Conservation (phyloP, 2,113 vertebrate species). For the Oostethus manadensis region DNA sequence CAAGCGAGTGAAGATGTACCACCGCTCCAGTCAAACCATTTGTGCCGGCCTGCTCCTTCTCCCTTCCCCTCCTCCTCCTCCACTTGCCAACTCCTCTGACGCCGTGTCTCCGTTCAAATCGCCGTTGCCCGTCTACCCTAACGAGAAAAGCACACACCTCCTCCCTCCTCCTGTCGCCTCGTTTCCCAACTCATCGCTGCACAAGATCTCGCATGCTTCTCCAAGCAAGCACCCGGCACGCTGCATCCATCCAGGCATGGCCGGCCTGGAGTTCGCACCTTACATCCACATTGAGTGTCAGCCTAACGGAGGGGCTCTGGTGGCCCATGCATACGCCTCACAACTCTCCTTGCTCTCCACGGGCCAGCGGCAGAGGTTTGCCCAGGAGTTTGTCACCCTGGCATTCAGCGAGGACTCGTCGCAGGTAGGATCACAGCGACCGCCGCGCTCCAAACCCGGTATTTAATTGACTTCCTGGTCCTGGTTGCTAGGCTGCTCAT, state of each 20-base stretch:
- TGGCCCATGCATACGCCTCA: constrained; percentile 89
- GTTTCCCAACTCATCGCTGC: constrained; percentile 19
- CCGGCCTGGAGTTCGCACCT: constrained; percentile 83
- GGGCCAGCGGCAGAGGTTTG: constrained; percentile 89
- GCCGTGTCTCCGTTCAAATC: constrained; percentile 70
- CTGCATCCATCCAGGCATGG: constrained; percentile 70
- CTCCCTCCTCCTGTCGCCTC: constrained; percentile 16
- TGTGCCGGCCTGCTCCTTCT: constrained; percentile 82
- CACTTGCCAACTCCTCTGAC: constrained; percentile 27
- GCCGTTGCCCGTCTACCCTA: constrained; percentile 66
- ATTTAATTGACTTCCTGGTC: not conserved
- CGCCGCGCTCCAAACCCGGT: not conserved
- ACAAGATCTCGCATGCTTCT: constrained; percentile 67
- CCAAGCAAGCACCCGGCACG: constrained; percentile 44
- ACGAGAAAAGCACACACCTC: constrained; percentile 26
- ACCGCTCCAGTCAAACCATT: constrained; percentile 91
- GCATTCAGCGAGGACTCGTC: constrained; percentile 89
- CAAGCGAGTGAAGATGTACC: constrained; percentile 93
- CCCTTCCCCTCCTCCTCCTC: constrained; percentile 58
- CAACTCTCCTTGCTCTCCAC: constrained; percentile 87
- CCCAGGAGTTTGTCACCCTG: constrained; percentile 90
- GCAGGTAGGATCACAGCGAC: constrained; percentile 40
- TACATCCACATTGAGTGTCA: constrained; percentile 93
- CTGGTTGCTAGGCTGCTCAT: constrained; percentile 82
- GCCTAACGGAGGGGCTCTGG: constrained; percentile 92